A percentile compares a stretch with the other conserved stretches of the same genome.
These are phyloP conservation scores for Agelas oroides DNA, from an alignment of 37 sponge, comb jelly and placozoan species.

Conservation along the genomic window DNA sequence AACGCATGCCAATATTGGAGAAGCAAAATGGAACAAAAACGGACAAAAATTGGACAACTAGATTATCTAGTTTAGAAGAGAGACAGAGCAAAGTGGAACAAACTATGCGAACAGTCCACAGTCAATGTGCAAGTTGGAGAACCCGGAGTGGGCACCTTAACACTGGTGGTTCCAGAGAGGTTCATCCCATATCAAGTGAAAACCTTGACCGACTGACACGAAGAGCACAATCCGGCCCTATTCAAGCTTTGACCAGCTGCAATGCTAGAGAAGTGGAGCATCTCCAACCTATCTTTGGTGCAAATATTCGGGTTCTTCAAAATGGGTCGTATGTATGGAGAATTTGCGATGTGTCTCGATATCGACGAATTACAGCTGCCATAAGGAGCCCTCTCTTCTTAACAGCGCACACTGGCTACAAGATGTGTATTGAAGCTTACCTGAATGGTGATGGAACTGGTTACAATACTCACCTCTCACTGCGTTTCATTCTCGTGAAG, in stretches of 20 bases:
- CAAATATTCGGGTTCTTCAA: too few relatives aligned
- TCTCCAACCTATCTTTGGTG: too few relatives aligned
- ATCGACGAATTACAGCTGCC: constrained; percentile 60
- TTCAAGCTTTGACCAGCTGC: too few relatives aligned
- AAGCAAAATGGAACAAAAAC: constrained; percentile 8
- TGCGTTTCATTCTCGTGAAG: constrained; percentile 78
- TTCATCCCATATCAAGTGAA: too few relatives aligned
- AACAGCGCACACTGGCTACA: constrained; percentile 74
- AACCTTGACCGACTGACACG: too few relatives aligned
- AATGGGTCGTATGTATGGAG: constrained; percentile 74
- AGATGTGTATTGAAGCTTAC: constrained; percentile 76
- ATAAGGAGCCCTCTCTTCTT: constrained; percentile 75
- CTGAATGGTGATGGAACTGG: constrained; percentile 83
- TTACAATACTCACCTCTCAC: constrained; percentile 56
- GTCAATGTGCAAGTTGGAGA: too few relatives aligned
- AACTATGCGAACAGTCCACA: constrained; percentile 4
- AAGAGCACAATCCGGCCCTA: too few relatives aligned
- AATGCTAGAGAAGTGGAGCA: too few relatives aligned
- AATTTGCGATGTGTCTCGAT: constrained; percentile 59
- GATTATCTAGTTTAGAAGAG: not conserved
- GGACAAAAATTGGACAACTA: not conserved
- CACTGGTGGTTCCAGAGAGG: too few relatives aligned
- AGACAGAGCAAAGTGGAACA: not conserved
- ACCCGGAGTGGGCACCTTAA: too few relatives aligned
- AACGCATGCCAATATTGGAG: not conserved